phyloP scores from a whole-genome alignment of 1,140 invertebrate genomes.

The Drosophila sucinea region DNA sequence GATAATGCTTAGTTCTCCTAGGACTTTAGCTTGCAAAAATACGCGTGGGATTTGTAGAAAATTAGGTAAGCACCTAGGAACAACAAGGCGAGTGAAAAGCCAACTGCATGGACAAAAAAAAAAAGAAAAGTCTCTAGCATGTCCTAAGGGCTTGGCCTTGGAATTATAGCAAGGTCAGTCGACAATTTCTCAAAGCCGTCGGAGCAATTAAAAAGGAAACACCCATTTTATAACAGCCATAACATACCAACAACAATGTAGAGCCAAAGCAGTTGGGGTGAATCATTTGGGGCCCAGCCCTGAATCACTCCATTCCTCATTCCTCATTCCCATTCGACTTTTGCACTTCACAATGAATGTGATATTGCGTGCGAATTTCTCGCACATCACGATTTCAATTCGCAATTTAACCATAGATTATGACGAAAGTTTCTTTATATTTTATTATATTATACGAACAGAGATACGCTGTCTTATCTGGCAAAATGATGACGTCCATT shows the following conservation, averaged over 20 bases:
- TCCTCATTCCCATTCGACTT: slow-evolving; percentile 9
- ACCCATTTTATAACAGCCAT: slow-evolving; percentile 4
- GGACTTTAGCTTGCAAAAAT: slow-evolving; percentile 23
- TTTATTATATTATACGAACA: slow-evolving; percentile 29
- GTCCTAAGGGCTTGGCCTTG: slow-evolving; percentile 6
- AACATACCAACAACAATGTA: not conserved
- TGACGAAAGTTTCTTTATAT: slow-evolving; percentile 20
- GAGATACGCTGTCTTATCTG: slow-evolving; percentile 27
- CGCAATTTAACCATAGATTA: slow-evolving; percentile 11
- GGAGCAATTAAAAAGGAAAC: slow-evolving; percentile 8
- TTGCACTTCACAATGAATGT: slow-evolving; percentile 5
- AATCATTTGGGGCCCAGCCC: not conserved
- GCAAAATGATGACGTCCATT: slow-evolving; percentile 14
- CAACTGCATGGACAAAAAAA: not conserved
- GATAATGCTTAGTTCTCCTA: slow-evolving; percentile 38
- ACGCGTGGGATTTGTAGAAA: slow-evolving; percentile 36
- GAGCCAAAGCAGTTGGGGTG: not conserved
- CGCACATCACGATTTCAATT: slow-evolving; percentile 26
- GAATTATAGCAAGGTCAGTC: slow-evolving; percentile 10
- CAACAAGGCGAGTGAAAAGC: not conserved
- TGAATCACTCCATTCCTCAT: slow-evolving; percentile 28
- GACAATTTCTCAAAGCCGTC: slow-evolving; percentile 6
- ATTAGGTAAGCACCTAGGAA: slow-evolving; percentile 36
- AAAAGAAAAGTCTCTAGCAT: not conserved
- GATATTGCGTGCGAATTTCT: slow-evolving; percentile 33